Percentiles rank a stretch among this genome's conserved stretches.
Conservation (phyloP, 2,888 invertebrate species). For the Pachycephus smyrnensis region DNA sequence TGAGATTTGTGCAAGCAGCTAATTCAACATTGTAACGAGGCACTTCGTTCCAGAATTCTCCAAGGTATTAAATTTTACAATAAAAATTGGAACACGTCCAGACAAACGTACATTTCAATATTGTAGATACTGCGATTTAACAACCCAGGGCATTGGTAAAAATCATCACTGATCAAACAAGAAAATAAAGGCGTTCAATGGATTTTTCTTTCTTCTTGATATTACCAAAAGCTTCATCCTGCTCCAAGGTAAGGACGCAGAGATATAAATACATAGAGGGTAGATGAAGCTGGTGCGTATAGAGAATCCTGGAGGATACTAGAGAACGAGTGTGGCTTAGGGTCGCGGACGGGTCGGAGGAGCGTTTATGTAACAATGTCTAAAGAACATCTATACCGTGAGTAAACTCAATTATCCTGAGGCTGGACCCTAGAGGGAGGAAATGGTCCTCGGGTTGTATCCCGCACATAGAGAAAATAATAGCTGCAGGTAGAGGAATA, state of each 20-base stretch:
- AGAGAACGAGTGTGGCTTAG: neutral
- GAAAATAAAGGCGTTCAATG: neutral
- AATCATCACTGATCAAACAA: neutral
- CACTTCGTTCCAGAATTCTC: no score
- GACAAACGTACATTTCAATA: neutral
- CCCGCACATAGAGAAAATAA: constrained; percentile 29
- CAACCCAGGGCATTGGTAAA: neutral
- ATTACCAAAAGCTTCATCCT: neutral
- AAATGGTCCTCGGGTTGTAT: constrained; percentile 26
- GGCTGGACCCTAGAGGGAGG: constrained; percentile 17
- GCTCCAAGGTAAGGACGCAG: neutral
- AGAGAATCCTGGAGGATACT: neutral
- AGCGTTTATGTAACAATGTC: constrained; percentile 1
- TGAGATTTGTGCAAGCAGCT: neutral
- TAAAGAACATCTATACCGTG: constrained; percentile 20
- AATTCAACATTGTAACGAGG: no score
- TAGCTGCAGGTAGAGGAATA: constrained; percentile 20
- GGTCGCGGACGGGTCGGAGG: neutral
- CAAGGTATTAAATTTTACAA: no score
- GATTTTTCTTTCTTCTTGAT: no score
- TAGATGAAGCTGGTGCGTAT: neutral
- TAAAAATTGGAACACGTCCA: neutral
- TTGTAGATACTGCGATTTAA: neutral
- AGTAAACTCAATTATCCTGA: constrained; percentile 35
- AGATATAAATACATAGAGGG: neutral